A percentile compares a stretch with the other conserved stretches of the same genome.
Evolutionary conservation across 1,140 invertebrate species (phyloP).

Genomic region (Ceratosolen fusciceps): DNA sequence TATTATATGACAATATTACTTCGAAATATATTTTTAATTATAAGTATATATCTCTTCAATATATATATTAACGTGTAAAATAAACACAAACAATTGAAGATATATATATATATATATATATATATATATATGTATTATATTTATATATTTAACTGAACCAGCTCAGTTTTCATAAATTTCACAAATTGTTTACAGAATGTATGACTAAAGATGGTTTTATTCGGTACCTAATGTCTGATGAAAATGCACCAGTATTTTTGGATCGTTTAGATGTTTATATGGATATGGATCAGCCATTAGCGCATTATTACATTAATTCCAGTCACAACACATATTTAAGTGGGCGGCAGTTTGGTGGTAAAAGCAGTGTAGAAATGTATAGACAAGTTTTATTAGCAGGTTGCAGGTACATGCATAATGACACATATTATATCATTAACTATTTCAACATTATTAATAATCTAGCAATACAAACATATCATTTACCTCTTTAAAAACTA

Average conservation of each 20-base stretch:
- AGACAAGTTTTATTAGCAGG: slow-evolving; percentile 95
- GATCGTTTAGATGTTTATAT: slow-evolving; percentile 97
- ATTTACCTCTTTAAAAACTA: too few relatives aligned
- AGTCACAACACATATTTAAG: slow-evolving; percentile 98
- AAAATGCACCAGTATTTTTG: slow-evolving; percentile 98
- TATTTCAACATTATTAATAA: too few relatives aligned
- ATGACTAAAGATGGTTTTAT: slow-evolving; percentile 95
- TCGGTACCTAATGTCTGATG: slow-evolving; percentile 98
- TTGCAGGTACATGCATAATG: slow-evolving; percentile 90
- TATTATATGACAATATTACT: too few relatives aligned
- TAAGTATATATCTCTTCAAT: neutral
- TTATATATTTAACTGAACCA: too few relatives aligned
- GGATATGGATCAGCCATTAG: slow-evolving; percentile 98
- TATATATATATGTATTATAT: too few relatives aligned
- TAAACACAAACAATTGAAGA: too few relatives aligned
- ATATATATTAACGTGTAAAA: too few relatives aligned
- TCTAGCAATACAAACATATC: too few relatives aligned
- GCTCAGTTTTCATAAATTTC: too few relatives aligned
- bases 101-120: too few relatives aligned
- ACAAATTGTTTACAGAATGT: slow-evolving; percentile 21
- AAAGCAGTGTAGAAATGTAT: slow-evolving; percentile 98
- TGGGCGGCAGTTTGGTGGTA: slow-evolving; percentile 96
- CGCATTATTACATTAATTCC: slow-evolving; percentile 99
- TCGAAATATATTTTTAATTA: too few relatives aligned
- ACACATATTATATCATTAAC: too few relatives aligned